A percentile compares a stretch with the other conserved stretches of the same genome.
Conservation (phyloP, 2,797 vertebrate species). For the Melanotaenia trifasciata region DNA sequence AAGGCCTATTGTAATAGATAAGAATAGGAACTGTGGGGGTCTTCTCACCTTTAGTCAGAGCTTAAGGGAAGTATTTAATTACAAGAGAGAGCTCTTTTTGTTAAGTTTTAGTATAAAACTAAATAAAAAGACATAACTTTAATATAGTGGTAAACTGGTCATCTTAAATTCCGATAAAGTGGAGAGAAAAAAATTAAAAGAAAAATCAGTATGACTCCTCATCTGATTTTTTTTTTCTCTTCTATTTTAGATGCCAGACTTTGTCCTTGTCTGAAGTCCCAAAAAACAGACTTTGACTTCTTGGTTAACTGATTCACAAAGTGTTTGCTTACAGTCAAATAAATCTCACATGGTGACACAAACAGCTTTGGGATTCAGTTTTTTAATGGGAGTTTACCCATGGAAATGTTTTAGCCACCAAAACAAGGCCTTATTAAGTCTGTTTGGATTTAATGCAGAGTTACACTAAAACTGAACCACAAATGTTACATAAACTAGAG, state of each 20-base stretch:
- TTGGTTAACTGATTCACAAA: conserved; percentile 6
- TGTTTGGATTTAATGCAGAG: no score
- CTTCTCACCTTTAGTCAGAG: conserved; percentile 26
- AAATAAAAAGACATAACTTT: no score
- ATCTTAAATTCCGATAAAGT: not conserved
- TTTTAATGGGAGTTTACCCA: not conserved
- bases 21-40: conserved; percentile 15
- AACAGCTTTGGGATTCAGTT: not conserved
- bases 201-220: not conserved
- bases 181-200: not conserved
- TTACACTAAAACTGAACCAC: not conserved
- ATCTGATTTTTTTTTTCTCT: not conserved
- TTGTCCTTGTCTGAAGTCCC: not conserved
- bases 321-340: conserved; percentile 21
- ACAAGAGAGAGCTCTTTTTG: not conserved
- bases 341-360: not conserved
- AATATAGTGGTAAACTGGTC: not conserved
- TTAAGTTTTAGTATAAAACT: not conserved
- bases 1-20: conserved; percentile 32
- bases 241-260: not conserved
- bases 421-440: no score
- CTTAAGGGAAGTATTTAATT: conserved; percentile 24
- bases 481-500: not conserved
- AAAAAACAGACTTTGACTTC: conserved; percentile 23
- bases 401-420: not conserved